Conservation (phyloP, 2,797 vertebrate genomes). For the Pelobates cultripes region DNA sequence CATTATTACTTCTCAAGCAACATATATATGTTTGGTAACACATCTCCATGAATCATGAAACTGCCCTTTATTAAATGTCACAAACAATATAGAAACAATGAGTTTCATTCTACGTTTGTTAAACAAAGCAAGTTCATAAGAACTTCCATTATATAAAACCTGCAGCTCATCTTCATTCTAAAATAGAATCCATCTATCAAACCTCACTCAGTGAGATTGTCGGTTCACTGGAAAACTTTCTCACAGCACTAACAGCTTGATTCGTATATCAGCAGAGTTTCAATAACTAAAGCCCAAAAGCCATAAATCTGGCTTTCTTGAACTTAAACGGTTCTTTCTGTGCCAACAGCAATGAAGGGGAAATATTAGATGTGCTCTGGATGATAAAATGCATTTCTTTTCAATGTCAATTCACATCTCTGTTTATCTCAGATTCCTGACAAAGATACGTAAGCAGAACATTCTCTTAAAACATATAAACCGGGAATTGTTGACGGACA, state of each 20-base stretch:
- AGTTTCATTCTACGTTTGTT: neutral
- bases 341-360: slow-evolving; percentile 20
- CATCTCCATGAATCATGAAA: too few relatives aligned
- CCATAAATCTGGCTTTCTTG: slow-evolving; percentile 23
- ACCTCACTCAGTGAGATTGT: slow-evolving; percentile 2
- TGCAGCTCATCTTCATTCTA: neutral
- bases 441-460: neutral
- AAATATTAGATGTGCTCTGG: neutral
- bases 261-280: slow-evolving; percentile 21
- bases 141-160: slow-evolving; percentile 6
- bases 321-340: neutral
- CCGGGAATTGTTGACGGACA: neutral
- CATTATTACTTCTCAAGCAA: too few relatives aligned
- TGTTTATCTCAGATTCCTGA: neutral
- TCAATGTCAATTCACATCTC: neutral
- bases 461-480: neutral
- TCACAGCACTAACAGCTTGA: slow-evolving; percentile 25
- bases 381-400: slow-evolving; percentile 2
- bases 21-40: too few relatives aligned
- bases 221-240: slow-evolving; percentile 17
- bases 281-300: slow-evolving; percentile 21
- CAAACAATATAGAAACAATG: too few relatives aligned
- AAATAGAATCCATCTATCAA: neutral
- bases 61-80: too few relatives aligned
- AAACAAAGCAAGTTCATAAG: neutral